Conservation (phyloP, 2,888 invertebrate species). For the Polia nebulosa region DNA sequence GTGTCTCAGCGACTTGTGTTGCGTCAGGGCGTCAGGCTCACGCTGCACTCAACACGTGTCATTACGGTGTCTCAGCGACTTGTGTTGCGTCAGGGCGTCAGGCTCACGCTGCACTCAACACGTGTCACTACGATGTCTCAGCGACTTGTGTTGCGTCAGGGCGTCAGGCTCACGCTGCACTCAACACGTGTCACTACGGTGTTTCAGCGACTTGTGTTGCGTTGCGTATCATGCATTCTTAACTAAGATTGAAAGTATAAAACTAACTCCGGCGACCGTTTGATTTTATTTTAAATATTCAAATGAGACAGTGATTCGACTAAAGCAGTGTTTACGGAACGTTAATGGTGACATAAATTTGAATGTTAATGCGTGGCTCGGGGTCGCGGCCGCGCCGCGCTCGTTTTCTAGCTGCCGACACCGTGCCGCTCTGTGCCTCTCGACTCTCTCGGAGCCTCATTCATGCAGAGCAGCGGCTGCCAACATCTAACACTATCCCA, state of each 20-base stretch:
- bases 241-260: constrained; percentile 39
- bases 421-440: constrained; percentile 23
- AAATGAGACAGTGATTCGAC: constrained; percentile 69
- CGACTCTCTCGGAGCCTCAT: constrained; percentile 15
- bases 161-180: neutral
- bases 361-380: constrained; percentile 69
- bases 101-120: too few species aligned
- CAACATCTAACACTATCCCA: constrained; percentile 2
- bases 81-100: too few species aligned
- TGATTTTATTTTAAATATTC: constrained; percentile 55
- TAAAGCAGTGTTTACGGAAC: constrained; percentile 70
- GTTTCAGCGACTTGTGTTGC: neutral
- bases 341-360: constrained; percentile 74
- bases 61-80: neutral
- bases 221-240: constrained; percentile 8
- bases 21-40: neutral
- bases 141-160: too few species aligned
- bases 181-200: constrained; percentile 7
- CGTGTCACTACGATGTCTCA: neutral
- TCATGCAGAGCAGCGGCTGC: constrained; percentile 11
- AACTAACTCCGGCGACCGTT: constrained; percentile 35
- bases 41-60: constrained; percentile 8
- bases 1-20: too few species aligned
- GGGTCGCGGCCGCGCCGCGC: constrained; percentile 49
- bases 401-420: constrained; percentile 32